A percentile compares a stretch with the other conserved stretches of the same genome.
Evolutionary conservation across 2,113 vertebrate species (phyloP).

Genomic region (Emydocephalus ijimae): DNA sequence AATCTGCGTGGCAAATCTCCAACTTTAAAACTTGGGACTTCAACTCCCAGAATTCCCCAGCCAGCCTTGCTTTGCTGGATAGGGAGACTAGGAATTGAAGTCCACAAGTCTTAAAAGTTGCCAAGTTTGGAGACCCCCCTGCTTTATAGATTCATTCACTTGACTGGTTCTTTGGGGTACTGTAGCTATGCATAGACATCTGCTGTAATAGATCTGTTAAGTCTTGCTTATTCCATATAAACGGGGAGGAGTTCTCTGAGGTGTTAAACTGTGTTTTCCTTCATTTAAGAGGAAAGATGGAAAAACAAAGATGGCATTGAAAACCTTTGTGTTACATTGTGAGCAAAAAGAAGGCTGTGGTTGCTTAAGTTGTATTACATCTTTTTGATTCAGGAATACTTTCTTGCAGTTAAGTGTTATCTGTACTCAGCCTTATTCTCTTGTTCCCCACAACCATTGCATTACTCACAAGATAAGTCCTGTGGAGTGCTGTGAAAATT

Average conservation of each 20-base stretch:
- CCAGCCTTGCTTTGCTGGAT: not conserved
- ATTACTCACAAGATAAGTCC: not conserved
- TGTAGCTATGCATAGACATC: not conserved
- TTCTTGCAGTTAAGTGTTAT: not conserved
- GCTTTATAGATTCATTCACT: not conserved
- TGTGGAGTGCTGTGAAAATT: not conserved
- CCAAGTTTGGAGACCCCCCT: not conserved
- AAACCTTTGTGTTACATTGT: not conserved
- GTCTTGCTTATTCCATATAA: not conserved
- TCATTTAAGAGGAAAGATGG: not conserved
- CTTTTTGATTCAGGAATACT: not conserved
- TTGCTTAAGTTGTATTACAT: not conserved
- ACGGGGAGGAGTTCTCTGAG: not conserved
- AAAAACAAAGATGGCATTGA: not conserved
- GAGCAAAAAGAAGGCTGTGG: not conserved
- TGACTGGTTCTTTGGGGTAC: not conserved
- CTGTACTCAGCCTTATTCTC: not conserved
- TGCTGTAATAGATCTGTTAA: not conserved
- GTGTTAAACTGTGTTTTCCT: not conserved
- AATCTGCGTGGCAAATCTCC: not conserved
- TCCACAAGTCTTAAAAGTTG: not conserved
- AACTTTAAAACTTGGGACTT: not conserved
- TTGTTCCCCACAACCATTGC: not conserved
- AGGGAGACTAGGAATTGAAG: not conserved
- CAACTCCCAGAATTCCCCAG: not conserved